Percentiles rank a stretch among this genome's conserved stretches.
These are phyloP conservation scores for Rhysida immarginata DNA, from an alignment of 1,140 invertebrate genomes.

Conservation along the genomic window DNA sequence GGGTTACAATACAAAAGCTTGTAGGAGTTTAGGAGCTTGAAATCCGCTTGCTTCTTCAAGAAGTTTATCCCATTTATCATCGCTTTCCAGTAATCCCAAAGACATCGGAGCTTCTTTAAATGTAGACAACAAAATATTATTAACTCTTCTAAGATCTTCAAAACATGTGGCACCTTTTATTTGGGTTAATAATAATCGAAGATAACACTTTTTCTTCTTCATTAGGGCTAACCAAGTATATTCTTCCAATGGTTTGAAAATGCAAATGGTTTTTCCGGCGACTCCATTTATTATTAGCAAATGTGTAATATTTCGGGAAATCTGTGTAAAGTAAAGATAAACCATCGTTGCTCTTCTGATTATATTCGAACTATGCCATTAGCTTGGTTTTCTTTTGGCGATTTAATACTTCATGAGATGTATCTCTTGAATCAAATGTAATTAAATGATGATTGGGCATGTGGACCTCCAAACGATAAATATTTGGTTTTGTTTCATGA, in stretches of 20 bases:
- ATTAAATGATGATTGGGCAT: conserved; percentile 29
- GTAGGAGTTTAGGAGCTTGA: conserved; percentile 22
- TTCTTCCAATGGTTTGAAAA: conserved; percentile 23
- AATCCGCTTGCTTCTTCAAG: conserved; percentile 27
- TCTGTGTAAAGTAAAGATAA: neutral
- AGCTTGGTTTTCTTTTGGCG: neutral
- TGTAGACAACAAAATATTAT: conserved; percentile 29
- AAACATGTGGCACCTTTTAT: conserved; percentile 29
- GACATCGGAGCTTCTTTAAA: conserved; percentile 28
- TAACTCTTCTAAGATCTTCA: conserved; percentile 28
- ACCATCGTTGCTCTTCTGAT: neutral
- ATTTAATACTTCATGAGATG: neutral
- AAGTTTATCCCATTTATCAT: conserved; percentile 26
- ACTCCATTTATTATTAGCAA: neutral
- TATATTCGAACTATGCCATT: conserved; percentile 3
- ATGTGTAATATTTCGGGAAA: neutral
- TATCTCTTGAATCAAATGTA: neutral
- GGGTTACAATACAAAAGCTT: conserved; percentile 25
- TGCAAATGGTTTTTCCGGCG: conserved; percentile 8
- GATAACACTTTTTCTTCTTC: conserved; percentile 30
- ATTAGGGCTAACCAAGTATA: conserved; percentile 29
- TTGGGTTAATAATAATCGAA: conserved; percentile 30
- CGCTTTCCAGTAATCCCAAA: conserved; percentile 25
- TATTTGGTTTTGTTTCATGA: conserved; percentile 29
- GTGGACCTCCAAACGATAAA: conserved; percentile 33